Evolutionary conservation across 2,797 vertebrate species (phyloP).

Genomic region (Catharus ustulatus): DNA sequence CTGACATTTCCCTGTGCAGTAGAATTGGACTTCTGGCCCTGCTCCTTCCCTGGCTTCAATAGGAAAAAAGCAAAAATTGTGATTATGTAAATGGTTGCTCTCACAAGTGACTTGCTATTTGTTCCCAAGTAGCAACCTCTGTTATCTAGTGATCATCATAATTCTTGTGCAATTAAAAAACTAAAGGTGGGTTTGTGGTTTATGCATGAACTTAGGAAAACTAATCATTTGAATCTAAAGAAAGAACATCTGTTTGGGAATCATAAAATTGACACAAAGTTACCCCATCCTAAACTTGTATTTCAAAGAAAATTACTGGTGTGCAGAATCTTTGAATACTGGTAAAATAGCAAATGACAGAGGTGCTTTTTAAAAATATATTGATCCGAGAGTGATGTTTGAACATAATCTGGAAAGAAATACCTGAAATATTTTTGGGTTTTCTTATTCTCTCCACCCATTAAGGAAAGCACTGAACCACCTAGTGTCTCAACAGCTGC

Average conservation of each 20-base stretch:
- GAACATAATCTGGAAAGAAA: neutral
- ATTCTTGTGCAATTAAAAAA: neutral
- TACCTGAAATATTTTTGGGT: neutral
- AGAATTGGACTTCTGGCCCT: neutral
- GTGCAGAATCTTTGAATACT: neutral
- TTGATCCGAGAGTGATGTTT: neutral
- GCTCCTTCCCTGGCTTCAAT: neutral
- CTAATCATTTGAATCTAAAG: neutral
- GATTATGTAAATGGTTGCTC: neutral
- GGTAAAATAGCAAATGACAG: neutral
- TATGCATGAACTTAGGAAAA: neutral
- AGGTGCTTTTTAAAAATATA: neutral
- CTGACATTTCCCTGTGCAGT: neutral
- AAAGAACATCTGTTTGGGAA: neutral
- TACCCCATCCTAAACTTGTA: neutral
- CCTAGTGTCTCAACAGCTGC: neutral
- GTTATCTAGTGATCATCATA: neutral
- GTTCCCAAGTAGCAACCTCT: neutral
- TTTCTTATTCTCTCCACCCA: neutral
- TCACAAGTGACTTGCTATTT: neutral
- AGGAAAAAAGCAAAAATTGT: neutral
- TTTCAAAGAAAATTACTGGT: neutral
- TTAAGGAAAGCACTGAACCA: neutral
- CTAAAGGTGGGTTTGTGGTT: neutral
- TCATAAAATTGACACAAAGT: neutral